Base-by-base conservation (phyloP, 2,888 invertebrate species). In the Andrena haemorrhoa region DNA sequence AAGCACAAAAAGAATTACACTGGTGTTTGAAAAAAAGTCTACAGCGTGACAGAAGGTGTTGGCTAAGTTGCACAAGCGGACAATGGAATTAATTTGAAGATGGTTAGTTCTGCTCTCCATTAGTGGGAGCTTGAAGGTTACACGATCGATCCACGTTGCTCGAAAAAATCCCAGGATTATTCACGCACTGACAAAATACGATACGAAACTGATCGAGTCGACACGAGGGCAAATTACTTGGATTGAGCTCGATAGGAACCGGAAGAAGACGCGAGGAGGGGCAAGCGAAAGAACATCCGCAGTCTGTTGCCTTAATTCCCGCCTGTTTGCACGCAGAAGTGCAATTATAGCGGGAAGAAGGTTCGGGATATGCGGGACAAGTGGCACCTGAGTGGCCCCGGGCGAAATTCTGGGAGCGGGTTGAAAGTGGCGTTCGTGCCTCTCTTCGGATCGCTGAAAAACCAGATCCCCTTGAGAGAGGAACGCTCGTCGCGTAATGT, bases 331-430 rank as follows among this genome's bases (percentile, higher is more conserved):
- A 23, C 53, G 33, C 16, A n/a, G 29, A 29, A 70, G 69, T n/a
- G 81, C 68, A 74, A 81, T 80, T 80, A 74, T 63, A 1, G 3
- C 26, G 58, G 51, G 33, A 74, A 68, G 61, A 68, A 51, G 63
- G 78, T 63, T 68, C 77, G 47, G 69, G 53, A 77, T 77, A 69
- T 31, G 53, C 63, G 60, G 58, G 47, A 41, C 69, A 72, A 79
- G 79, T 77, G 78, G 79, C 20, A 31, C 26, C 41, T 35, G 71
- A 71, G 71, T 41, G 76, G 63, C 58, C 56, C 10, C 7, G 8
- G 61, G 66, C 77, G 66, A 81, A 83, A 78, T 83, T 83, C 74
- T 66, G 74, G 71, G 53, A 63, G 49, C 61, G 47, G 78, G 74
- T 74, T 77, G 66, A 82, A 78, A 83, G 83, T 74, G 78, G 66